Base-by-base conservation (phyloP, 2,113 vertebrate genomes). In the Syrrhaptes paradoxus region DNA sequence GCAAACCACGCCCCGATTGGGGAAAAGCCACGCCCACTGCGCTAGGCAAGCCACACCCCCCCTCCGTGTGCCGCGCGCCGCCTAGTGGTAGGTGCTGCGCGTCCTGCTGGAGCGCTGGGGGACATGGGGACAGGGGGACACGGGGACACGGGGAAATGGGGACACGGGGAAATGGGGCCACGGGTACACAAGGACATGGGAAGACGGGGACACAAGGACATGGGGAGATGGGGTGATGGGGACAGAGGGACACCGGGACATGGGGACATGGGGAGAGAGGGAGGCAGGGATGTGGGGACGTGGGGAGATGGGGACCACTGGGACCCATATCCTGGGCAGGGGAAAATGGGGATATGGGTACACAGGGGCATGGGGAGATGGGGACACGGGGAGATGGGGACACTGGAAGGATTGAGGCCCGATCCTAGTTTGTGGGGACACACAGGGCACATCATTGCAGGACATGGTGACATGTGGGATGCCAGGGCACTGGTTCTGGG, bases 211-310 rank as follows among this genome's bases (percentile, higher is more conserved):
- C 9, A 36, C 5, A 21, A 38, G 18, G 32, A 75, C 2, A 29
- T 3, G 4, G 41, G 25, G 25, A 25, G 4, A 51, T 3, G 4
- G 11, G 46, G 41, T 32, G 14, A 22, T 0, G 0, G 24, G 48
- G 55, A 36, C 3, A 31, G 2, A 7, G 32, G 68, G 36, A 55
- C 3, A 45, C 9, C 5, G 24, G 15, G 48, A 41, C 13, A 41
- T 41, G 41, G 11, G 13, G 41, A 41, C 41, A 41, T 41, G 41
- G 41, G 41, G 11, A 41, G 41, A 41, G 13, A 41, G 41, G 41
- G 41, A 41, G 41, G 11, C 41, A 41, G 41, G 41, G 29, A 31
- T 19, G 10, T 6, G 17, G 14, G 18, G 41, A 36, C 11, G 11
- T 41, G 38, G 38, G 38, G 38, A 41, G 11, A 41, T 41, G 38